Base-by-base conservation (phyloP, 2,888 invertebrate genomes). In the Andrena bucephala region DNA sequence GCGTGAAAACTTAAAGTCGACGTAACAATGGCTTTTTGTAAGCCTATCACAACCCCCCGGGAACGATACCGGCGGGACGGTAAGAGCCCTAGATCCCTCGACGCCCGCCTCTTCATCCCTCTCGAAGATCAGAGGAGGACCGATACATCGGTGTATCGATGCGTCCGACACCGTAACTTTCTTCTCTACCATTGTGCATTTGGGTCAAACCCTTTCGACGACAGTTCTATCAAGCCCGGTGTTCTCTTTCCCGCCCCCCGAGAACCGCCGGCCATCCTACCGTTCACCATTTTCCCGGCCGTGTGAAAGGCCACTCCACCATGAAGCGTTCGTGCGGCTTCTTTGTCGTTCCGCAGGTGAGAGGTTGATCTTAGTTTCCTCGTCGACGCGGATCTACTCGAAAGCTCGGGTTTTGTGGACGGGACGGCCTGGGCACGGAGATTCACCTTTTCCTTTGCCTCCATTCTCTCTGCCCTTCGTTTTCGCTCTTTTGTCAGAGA, bases 21-120 rank as follows among this genome's bases (percentile, higher is more conserved):
- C 84, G 81, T 85, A 90, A 88, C 91, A 92, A 92, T 91, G 77
- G 90, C 88, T 90, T 90, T 90, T 88, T 85, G 88, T 89, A 82
- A 90, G 86, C 84, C 86, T 85, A 86, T 80, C 83, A 71, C 77
- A 68, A 84, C 83, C 81, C 77, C 83, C 80, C 70, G 74, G 69
- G 74, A 81, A 79, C 84, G 89, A 89, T 90, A 87, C 86, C 74
- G 74, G 83, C 77, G 68, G 73, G 86, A 76, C 81, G 16, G 76
- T 69, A 77, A 90, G 88, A 81, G 87, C 87, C 74, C 86, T 89
- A 85, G 76, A 87, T 81, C 71, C 60, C 42, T 42, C 66, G 27
- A 33, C 54, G 33, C 65, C 52, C 36, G 13, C 75, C 83, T 66
- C 79, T 81, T 83, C 78, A 75, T 77, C 72, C 72, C 70, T 71